phyloP scores from a whole-genome alignment of 2,888 invertebrate genomes.

The Epistrophe eligans region DNA sequence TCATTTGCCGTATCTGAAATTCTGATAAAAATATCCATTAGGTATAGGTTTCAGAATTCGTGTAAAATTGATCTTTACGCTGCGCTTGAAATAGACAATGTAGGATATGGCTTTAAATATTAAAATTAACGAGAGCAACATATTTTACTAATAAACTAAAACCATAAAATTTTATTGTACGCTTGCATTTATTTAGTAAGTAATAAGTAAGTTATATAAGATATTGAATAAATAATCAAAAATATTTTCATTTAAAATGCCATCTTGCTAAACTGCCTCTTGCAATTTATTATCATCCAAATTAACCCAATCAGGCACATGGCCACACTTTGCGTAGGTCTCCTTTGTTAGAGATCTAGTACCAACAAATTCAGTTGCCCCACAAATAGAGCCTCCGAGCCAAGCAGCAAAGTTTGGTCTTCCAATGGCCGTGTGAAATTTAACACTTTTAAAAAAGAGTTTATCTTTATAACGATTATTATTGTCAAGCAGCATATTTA shows the following conservation, averaged over 20 bases:
- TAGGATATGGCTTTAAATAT: no score
- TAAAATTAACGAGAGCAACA: no score
- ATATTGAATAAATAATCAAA: conserved; percentile 18
- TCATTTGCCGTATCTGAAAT: no score
- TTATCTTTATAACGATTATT: conserved; percentile 87
- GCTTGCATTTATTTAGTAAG: neutral
- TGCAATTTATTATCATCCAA: conserved; percentile 81
- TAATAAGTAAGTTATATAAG: neutral
- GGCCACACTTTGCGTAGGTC: conserved; percentile 87
- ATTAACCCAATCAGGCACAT: conserved; percentile 92
- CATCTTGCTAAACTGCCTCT: conserved; percentile 53
- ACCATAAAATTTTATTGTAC: neutral
- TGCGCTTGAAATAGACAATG: no score
- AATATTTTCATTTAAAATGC: neutral
- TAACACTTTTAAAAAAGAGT: conserved; percentile 88
- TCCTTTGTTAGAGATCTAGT: conserved; percentile 91
- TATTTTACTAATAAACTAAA: neutral
- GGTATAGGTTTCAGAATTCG: no score
- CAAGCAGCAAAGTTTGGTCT: conserved; percentile 93
- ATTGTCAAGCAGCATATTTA: conserved; percentile 87
- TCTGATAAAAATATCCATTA: no score
- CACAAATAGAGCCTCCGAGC: conserved; percentile 93
- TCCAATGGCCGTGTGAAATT: conserved; percentile 92
- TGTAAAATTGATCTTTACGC: no score
- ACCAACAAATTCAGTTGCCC: conserved; percentile 89